Evolutionary conservation across 2,797 vertebrate genomes (phyloP).

Genomic region (Pangasius djambal): DNA sequence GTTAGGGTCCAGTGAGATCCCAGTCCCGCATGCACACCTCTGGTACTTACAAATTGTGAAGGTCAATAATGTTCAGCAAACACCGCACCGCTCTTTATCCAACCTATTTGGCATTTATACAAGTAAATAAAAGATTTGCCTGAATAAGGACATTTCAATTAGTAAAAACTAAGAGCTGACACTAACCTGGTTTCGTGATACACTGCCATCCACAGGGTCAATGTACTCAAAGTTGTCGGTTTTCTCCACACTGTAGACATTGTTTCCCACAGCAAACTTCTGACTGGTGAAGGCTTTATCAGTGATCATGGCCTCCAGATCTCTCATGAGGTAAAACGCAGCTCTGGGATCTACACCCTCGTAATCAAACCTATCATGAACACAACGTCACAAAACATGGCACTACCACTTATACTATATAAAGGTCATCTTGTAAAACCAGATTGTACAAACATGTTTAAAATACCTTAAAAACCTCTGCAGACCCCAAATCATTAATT

Average conservation of each 20-base stretch:
- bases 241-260: slow-evolving; percentile 89
- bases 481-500: background rate
- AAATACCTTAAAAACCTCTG: background rate
- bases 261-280: slow-evolving; percentile 94
- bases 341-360: slow-evolving; percentile 90
- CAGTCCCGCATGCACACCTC: background rate
- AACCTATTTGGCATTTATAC: slow-evolving; percentile 20
- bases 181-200: slow-evolving; percentile 95
- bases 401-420: background rate
- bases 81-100: slow-evolving; percentile 29
- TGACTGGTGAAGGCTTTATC: slow-evolving; percentile 92
- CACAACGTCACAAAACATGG: background rate
- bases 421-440: background rate
- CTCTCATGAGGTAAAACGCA: slow-evolving; percentile 93
- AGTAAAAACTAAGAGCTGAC: background rate
- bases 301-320: slow-evolving; percentile 87
- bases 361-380: slow-evolving; percentile 89
- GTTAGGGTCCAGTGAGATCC: background rate
- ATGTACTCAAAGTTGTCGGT: slow-evolving; percentile 95
- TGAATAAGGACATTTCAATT: background rate
- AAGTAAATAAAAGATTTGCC: background rate
- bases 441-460: background rate
- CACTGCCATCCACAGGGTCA: slow-evolving; percentile 95
- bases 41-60: background rate
- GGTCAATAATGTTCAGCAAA: slow-evolving; percentile 26